Base-by-base conservation (phyloP, 1,140 invertebrate genomes). In the Rhizoglyphus robini region DNA sequence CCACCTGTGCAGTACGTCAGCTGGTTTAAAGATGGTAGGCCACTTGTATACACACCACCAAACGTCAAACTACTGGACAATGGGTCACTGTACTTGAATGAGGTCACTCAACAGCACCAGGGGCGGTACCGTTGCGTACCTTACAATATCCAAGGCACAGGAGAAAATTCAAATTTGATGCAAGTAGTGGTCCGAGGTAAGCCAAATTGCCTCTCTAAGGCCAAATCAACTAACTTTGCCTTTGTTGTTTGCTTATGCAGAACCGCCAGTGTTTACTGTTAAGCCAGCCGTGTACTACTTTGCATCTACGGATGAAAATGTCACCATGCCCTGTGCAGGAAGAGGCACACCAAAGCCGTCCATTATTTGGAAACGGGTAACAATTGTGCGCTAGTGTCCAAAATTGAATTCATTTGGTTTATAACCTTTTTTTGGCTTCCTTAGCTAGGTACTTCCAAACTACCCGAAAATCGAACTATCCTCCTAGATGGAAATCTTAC, bases 1-100 rank as follows among this genome's bases (percentile, higher is more conserved):
- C 94, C 94, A 5, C 87, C 90, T 23, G 82, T 96, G 65, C 88
- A 93, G 72, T 92, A 93, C 75, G 88, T 95, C 34, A 92, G 90
- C 69, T 98, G 94, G 93, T 92, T 88, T 70, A 92, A 93, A 80
- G 90, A 95, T 79, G 89, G 90, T 74, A 82, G 90, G 51, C 79
- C 92, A 60, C 81, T 93, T 70, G 90, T 90, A 49, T 91, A 91
- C 76, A 86, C 90, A 75, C 88, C 86, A 65, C 90, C 90, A 74
- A 89, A 91, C 70, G 88, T 93, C 69, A 86, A 90, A 48, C 86
- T 89, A 65, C 89, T 94, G 84, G 88, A 88, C 76, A 95, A 95
- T 74, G 90, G 90, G 49, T 94, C 90, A 36, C 78, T 95, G 66
- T 81, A 93, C 20, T 91, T 92, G 71, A 83, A 83, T 66, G 83